Base-by-base conservation (phyloP, 2,113 vertebrate genomes). In the Brachionichthys hirsutus region DNA sequence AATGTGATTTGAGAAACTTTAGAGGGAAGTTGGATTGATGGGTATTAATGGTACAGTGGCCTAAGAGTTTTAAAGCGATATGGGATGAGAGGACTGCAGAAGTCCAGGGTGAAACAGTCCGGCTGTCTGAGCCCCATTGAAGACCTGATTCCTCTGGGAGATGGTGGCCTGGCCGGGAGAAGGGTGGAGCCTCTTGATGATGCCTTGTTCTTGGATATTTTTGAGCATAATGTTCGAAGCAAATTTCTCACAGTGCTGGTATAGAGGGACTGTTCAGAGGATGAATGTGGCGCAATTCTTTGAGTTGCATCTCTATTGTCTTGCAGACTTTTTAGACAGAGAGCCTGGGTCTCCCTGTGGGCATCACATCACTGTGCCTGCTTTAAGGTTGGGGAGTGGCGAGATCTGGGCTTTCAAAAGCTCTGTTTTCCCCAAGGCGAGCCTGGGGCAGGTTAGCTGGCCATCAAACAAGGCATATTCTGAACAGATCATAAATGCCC, bases 381-480 rank as follows among this genome's bases (percentile, higher is more conserved):
- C 82, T 86, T 68, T 54, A 55, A 77, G 81, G 76, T 73, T 65
- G 67, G 82, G 82, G 68, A 54, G 80, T 82, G 78, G 72, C 58
- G 73, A 77, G 63, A 74, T 80, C 67, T 42, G 49, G 67, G 62
- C 50, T 83, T 80, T 82, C 62, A 70, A 70, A 72, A 67, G 58
- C 24, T n/a, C 68, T 67, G 36, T 42, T 63, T 75, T 76, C 81
- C 84, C 82, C 58, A 62, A 78, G 73, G 84, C 78, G 54, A 72
- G 71, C 85, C 83, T 64, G 62, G 73, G 81, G 87, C 82, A 73
- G 53, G 76, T 73, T 63, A 66, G 72, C 80, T 80, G 72, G 62
- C 74, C 85, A 85, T 85, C 83, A 85, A 86, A 85, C 80, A 79
- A 50, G 53, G 56, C 58, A 68, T 35, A 55, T 70, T 79, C 45